phyloP scores from a whole-genome alignment of 2,888 invertebrate genomes.

The Sceliomorpha sp. region DNA sequence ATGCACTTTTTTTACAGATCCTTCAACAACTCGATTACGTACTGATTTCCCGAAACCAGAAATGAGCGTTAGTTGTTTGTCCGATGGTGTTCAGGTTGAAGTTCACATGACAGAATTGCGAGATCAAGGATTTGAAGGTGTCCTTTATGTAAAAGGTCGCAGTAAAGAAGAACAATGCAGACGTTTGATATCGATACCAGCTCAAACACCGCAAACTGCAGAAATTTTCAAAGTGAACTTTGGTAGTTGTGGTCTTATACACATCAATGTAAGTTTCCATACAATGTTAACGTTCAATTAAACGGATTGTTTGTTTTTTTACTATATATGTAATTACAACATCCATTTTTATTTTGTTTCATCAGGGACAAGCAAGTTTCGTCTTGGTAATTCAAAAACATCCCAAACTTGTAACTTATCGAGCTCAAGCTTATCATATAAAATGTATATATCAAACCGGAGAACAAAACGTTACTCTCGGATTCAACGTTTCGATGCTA shows the following conservation, averaged over 20 bases:
- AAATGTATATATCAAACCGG: conserved; percentile 97
- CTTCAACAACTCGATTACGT: conserved; percentile 79
- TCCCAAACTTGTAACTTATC: conserved; percentile 95
- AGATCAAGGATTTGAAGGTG: conserved; percentile 87
- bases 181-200: conserved; percentile 88
- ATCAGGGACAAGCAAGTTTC: conserved; percentile 93
- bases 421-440: conserved; percentile 97
- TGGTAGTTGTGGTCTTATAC: conserved; percentile 94
- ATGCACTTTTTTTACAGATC: conserved; percentile 23
- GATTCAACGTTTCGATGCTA: conserved; percentile 97
- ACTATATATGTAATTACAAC: conserved; percentile 4
- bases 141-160: conserved; percentile 95
- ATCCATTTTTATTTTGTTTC: conserved; percentile 16
- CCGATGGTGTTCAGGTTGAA: conserved; percentile 94
- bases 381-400: conserved; percentile 97
- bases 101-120: conserved; percentile 84
- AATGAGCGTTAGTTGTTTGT: conserved; percentile 93
- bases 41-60: conserved; percentile 93
- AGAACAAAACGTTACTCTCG: conserved; percentile 94
- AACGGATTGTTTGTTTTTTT: not conserved
- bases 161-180: conserved; percentile 96
- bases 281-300: not conserved
- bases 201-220: conserved; percentile 82
- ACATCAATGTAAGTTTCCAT: conserved; percentile 87
- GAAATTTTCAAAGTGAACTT: conserved; percentile 92